phyloP scores from a whole-genome alignment of 2,888 invertebrate species.

The Tridacna gigas region DNA sequence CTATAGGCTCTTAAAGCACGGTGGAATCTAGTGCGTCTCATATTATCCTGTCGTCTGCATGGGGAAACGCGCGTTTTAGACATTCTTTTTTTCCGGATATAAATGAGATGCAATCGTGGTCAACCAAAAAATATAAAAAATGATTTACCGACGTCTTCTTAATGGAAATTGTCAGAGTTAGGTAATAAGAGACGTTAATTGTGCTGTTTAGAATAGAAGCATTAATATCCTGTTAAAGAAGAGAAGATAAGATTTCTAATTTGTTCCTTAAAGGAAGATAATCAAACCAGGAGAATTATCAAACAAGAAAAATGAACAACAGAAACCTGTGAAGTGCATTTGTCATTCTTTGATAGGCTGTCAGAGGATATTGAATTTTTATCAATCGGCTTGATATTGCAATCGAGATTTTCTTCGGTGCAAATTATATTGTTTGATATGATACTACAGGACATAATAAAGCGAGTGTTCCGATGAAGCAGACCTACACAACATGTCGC shows the following conservation, averaged over 20 bases:
- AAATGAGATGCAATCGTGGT: slow-evolving; percentile 40
- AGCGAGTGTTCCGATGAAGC: slow-evolving; percentile 47
- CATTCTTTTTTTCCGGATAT: slow-evolving; percentile 43
- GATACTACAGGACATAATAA: slow-evolving; percentile 1
- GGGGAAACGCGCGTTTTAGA: slow-evolving; percentile 34
- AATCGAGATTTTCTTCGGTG: background rate
- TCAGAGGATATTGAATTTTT: slow-evolving; percentile 13
- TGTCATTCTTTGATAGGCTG: slow-evolving; percentile 17
- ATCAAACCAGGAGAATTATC: slow-evolving; percentile 2
- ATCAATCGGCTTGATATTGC: background rate
- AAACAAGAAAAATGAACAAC: slow-evolving; percentile 36
- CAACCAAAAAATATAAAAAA: slow-evolving; percentile 51
- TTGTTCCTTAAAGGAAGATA: slow-evolving; percentile 7
- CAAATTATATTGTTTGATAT: background rate
- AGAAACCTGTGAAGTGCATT: slow-evolving; percentile 23
- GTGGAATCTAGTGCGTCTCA: background rate
- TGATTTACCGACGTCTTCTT: slow-evolving; percentile 22
- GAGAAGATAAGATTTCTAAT: background rate
- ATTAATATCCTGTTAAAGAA: slow-evolving; percentile 14
- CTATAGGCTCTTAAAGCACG: slow-evolving; percentile 9
- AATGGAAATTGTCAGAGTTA: slow-evolving; percentile 12
- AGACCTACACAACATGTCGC: slow-evolving; percentile 31
- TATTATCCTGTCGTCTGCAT: slow-evolving; percentile 9
- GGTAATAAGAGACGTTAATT: background rate
- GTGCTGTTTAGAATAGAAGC: background rate